These are phyloP conservation scores for Helarctos malayanus DNA, from an alignment of 2,797 vertebrate species.

Conservation along the genomic window DNA sequence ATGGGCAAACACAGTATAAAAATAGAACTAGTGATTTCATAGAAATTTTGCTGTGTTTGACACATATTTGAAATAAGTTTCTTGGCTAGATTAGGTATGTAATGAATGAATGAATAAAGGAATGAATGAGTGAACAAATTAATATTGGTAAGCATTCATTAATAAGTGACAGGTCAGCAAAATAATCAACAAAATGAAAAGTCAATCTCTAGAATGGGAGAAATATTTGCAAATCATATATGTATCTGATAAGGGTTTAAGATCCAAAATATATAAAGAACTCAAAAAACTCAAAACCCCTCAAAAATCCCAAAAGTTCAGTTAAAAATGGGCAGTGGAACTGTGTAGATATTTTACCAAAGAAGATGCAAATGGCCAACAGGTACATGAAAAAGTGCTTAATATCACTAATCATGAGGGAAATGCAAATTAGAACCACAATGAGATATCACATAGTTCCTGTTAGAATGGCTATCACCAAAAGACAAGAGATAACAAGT, in stretches of 20 bases:
- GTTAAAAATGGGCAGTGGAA: neutral
- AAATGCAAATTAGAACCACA: neutral
- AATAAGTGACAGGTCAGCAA: neutral
- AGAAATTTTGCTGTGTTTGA: slow-evolving; percentile 70
- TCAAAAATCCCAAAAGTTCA: neutral
- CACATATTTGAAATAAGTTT: slow-evolving; percentile 70
- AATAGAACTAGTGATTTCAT: slow-evolving; percentile 45
- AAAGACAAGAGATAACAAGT: neutral
- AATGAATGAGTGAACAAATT: slow-evolving; percentile 23
- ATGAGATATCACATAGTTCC: neutral
- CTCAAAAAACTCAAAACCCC: neutral
- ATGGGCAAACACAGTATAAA: slow-evolving; percentile 49
- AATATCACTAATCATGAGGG: neutral
- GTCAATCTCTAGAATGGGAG: neutral
- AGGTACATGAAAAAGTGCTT: neutral
- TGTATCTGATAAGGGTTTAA: neutral
- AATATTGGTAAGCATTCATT: neutral
- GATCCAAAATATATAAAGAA: neutral
- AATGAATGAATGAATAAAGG: slow-evolving; percentile 29
- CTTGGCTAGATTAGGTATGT: slow-evolving; percentile 58
- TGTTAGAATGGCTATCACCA: neutral
- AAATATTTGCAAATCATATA: neutral
- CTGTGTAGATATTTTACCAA: neutral
- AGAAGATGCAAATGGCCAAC: neutral
- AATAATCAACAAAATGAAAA: neutral